Percentiles rank a stretch among this genome's conserved stretches.
Evolutionary conservation across 23 tunicate species (phyloP).

Genomic region (Halocynthia roretzi): DNA sequence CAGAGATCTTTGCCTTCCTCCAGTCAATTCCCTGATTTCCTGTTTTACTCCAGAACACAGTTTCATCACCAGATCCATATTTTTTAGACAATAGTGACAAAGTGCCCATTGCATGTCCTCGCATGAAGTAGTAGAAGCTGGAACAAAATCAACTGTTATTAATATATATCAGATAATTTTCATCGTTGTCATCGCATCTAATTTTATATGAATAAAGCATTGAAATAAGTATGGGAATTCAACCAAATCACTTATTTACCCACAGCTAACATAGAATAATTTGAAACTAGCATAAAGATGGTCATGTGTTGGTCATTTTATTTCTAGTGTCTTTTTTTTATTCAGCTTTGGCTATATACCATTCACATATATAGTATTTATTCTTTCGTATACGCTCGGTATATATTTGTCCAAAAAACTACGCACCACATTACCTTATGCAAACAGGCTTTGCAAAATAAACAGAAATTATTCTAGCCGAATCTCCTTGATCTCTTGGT

Average conservation of each 20-base stretch:
- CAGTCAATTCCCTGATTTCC: slow-evolving; percentile 85
- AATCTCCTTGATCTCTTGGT: slow-evolving; percentile 38
- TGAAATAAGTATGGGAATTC: no score
- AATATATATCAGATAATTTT: not conserved
- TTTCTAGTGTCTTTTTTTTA: no score
- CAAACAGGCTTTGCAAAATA: slow-evolving; percentile 62
- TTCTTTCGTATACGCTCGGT: no score
- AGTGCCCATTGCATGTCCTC: slow-evolving; percentile 42
- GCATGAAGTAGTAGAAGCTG: slow-evolving; percentile 81
- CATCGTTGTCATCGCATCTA: not conserved
- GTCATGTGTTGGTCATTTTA: no score
- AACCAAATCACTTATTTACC: no score
- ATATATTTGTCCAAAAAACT: no score
- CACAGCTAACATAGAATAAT: no score
- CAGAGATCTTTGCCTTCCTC: slow-evolving; percentile 55
- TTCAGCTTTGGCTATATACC: no score
- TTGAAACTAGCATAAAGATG: no score
- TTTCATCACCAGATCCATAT: not conserved
- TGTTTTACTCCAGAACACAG: slow-evolving; percentile 37
- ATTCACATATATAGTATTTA: no score
- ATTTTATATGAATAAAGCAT: not conserved
- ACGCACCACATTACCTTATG: slow-evolving; percentile 28
- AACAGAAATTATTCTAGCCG: slow-evolving; percentile 44
- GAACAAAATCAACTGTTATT: not conserved
- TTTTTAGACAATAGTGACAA: slow-evolving; percentile 16